These are phyloP conservation scores for Latrodectus geometricus DNA, from an alignment of 1,140 invertebrate species.

Conservation along the genomic window DNA sequence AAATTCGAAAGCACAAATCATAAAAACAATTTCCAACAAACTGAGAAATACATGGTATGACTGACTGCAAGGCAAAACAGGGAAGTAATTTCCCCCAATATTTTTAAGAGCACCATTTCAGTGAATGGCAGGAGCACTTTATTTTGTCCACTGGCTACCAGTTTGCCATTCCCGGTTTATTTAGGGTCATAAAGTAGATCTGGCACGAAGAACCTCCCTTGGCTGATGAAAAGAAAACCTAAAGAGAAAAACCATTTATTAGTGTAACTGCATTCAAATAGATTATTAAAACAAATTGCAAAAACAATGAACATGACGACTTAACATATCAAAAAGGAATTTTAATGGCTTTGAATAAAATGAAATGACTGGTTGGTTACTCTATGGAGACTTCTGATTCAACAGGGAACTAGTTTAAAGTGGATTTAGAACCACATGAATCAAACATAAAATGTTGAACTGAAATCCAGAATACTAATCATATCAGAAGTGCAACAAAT, in stretches of 20 bases:
- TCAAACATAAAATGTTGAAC: no score
- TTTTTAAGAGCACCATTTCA: constrained; percentile 58
- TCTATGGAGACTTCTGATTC: no score
- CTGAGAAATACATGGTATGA: constrained; percentile 31
- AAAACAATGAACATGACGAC: no score
- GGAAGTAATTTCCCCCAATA: constrained; percentile 2
- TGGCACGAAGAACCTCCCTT: constrained; percentile 99
- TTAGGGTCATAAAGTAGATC: constrained; percentile 99
- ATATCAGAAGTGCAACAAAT: no score
- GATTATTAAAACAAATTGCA: no score
- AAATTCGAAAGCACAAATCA: constrained; percentile 44
- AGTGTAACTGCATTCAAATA: no score
- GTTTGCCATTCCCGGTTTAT: constrained; percentile 98
- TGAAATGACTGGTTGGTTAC: no score
- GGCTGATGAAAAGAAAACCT: constrained; percentile 99
- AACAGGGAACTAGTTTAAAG: no score
- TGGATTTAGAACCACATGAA: no score
- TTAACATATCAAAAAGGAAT: no score
- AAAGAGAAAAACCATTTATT: constrained; percentile 32
- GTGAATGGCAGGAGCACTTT: constrained; percentile 57
- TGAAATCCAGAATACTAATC: no score
- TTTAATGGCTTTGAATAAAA: no score
- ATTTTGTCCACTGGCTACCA: constrained; percentile 78
- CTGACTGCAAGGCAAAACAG: constrained; percentile 60
- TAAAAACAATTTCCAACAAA: constrained; percentile 26